Evolutionary conservation across 2,113 vertebrate species (phyloP).

Genomic region (Oreochromis spilurus): DNA sequence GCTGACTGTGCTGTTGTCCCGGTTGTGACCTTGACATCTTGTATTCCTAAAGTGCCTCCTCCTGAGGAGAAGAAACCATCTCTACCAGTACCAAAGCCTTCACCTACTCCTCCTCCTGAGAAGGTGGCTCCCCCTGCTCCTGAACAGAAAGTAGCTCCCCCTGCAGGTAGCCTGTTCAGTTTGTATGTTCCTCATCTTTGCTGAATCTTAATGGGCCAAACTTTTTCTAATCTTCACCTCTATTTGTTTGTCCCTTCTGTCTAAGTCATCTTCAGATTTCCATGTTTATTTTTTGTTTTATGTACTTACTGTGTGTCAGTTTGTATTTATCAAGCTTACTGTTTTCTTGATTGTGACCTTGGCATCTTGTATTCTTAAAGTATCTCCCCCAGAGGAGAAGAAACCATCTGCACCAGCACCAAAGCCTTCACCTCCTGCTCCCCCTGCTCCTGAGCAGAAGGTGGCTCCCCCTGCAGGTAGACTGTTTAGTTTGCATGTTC

Average conservation of each 20-base stretch:
- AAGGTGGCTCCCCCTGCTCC: conserved; percentile 1
- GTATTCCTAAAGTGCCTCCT: conserved; percentile 33
- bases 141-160: background rate
- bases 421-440: background rate
- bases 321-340: background rate
- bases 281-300: background rate
- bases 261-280: background rate
- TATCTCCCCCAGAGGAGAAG: conserved; percentile 35
- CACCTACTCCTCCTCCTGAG: background rate
- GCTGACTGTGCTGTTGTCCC: background rate
- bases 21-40: conserved; percentile 24
- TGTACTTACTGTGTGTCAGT: background rate
- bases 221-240: background rate
- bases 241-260: background rate
- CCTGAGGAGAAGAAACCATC: conserved; percentile 39
- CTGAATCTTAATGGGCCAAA: background rate
- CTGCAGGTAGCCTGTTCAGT: conserved; percentile 17
- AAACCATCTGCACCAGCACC: conserved; percentile 1
- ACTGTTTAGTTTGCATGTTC: no score
- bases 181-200: background rate
- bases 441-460: background rate
- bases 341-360: conserved; percentile 9
- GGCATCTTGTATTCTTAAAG: conserved; percentile 34
- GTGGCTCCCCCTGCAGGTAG: conserved; percentile 23
- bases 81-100: conserved; percentile 1